phyloP scores from a whole-genome alignment of 2,888 invertebrate genomes.

The Agrenia bidenticulata region DNA sequence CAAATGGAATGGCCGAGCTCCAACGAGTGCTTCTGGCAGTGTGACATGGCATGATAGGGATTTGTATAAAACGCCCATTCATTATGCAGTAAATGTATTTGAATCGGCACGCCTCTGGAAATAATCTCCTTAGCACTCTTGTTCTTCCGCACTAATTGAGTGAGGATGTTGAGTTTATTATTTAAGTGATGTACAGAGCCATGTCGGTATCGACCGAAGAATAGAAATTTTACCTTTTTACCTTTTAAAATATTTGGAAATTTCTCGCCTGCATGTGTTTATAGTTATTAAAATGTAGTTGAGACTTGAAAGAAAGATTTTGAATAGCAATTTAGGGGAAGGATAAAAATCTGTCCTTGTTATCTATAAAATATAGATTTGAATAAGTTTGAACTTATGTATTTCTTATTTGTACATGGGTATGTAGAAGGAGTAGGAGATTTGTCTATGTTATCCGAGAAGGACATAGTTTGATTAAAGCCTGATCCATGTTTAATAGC shows the following conservation, averaged over 20 bases:
- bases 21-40: background rate
- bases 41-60: slow-evolving; percentile 32
- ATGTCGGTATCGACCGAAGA: background rate
- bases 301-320: too few species aligned
- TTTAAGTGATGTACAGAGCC: too few species aligned
- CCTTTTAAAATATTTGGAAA: background rate
- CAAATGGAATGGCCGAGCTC: background rate
- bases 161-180: too few species aligned
- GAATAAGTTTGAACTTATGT: background rate
- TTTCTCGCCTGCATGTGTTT: too few species aligned
- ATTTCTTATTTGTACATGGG: background rate
- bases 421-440: background rate
- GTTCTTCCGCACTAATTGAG: slow-evolving; percentile 20
- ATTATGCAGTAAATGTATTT: slow-evolving; percentile 36
- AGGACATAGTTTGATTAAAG: slow-evolving; percentile 8
- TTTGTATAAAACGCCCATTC: slow-evolving; percentile 39
- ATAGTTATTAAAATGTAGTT: too few species aligned
- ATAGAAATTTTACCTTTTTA: background rate
- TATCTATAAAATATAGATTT: background rate
- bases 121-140: slow-evolving; percentile 49
- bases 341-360: slow-evolving; percentile 15
- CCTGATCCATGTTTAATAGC: background rate
- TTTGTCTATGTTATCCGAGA: background rate
- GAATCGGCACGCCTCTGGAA: slow-evolving; percentile 45
- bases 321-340: too few species aligned